Conservation (phyloP, 2,113 vertebrate genomes). For the Notarius lentiginosus region DNA sequence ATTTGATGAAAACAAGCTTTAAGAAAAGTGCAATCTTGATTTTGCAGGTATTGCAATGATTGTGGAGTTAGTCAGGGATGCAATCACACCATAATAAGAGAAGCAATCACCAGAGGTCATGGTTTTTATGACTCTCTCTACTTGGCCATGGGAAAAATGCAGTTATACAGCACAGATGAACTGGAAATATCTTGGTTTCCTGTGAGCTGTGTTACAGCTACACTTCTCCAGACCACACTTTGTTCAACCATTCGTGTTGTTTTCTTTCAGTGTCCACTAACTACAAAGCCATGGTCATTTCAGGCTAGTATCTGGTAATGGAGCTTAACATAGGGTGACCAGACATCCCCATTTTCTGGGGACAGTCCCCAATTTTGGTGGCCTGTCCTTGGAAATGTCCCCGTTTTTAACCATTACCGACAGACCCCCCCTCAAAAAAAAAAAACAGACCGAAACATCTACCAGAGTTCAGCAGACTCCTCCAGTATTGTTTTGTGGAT, state of each 20-base stretch:
- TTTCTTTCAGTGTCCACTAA: not conserved
- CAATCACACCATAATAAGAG: constrained; percentile 25
- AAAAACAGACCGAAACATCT: too few relatives aligned
- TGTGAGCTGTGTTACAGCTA: not conserved
- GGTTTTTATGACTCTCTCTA: constrained; percentile 25
- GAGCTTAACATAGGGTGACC: not conserved
- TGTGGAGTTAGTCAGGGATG: not conserved
- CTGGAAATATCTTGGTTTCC: not conserved
- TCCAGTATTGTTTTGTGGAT: not conserved
- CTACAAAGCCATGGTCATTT: not conserved
- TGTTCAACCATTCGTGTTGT: not conserved
- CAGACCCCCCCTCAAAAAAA: too few relatives aligned
- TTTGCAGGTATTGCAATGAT: constrained; percentile 9
- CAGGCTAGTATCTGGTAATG: not conserved
- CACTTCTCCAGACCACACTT: not conserved
- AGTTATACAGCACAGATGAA: constrained; percentile 13
- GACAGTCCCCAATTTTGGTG: too few relatives aligned
- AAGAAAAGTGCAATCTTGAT: not conserved
- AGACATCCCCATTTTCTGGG: too few relatives aligned
- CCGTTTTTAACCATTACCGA: too few relatives aligned
- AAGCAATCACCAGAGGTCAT: not conserved
- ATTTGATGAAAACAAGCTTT: constrained; percentile 1
- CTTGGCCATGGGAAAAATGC: constrained; percentile 1
- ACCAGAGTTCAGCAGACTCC: too few relatives aligned
- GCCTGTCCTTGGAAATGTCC: too few relatives aligned